Conservation (phyloP, 2,113 vertebrate species). For the Anguilla rostrata region DNA sequence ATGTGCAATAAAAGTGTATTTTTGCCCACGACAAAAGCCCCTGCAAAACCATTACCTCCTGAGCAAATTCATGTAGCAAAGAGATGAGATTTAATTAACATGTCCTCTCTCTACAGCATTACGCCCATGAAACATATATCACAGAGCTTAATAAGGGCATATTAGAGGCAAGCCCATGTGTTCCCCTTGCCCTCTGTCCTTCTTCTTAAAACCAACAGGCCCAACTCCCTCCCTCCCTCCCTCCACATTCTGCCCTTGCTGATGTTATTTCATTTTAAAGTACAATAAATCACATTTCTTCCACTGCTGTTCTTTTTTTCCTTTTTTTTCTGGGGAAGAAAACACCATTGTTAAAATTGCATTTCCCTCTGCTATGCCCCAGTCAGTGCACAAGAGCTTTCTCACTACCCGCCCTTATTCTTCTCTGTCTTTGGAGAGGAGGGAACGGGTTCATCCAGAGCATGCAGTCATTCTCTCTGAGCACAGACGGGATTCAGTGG, state of each 20-base stretch:
- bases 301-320: neutral
- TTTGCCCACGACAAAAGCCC: slow-evolving; percentile 1
- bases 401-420: neutral
- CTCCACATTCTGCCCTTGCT: neutral
- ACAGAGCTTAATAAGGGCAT: slow-evolving; percentile 33
- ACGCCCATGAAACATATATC: slow-evolving; percentile 38
- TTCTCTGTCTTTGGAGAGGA: neutral
- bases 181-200: neutral
- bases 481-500: neutral
- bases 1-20: slow-evolving; percentile 21
- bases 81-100: slow-evolving; percentile 41
- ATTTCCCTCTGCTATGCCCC: neutral
- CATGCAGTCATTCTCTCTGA: neutral
- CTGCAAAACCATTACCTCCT: neutral
- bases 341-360: neutral
- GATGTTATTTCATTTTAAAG: slow-evolving; percentile 14
- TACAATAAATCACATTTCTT: slow-evolving; percentile 27
- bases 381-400: neutral
- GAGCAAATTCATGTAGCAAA: slow-evolving; percentile 20
- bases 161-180: slow-evolving; percentile 25
- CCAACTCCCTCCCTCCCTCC: neutral
- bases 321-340: neutral
- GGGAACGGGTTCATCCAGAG: neutral
- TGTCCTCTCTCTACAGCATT: slow-evolving; percentile 32
- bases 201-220: neutral